Percentiles rank a stretch among this genome's conserved stretches.
Evolutionary conservation across 2,888 invertebrate species (phyloP).

Genomic region (Drosophila meridionalis): DNA sequence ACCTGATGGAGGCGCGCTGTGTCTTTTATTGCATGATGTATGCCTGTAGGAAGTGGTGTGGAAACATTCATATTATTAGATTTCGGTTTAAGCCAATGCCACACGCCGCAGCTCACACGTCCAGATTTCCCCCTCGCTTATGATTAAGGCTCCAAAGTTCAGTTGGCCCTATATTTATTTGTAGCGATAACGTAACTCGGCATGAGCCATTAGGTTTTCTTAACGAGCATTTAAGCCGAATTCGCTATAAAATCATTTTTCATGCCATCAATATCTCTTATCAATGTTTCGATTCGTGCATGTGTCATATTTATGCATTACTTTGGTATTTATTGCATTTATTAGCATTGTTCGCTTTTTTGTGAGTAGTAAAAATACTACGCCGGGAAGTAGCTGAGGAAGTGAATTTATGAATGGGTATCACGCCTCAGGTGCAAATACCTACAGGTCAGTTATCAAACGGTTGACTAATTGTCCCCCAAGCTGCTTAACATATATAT

Average conservation of each 20-base stretch:
- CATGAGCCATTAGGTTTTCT: slow-evolving; percentile 27
- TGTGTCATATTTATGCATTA: slow-evolving; percentile 49
- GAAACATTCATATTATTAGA: slow-evolving; percentile 1
- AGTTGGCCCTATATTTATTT: slow-evolving; percentile 55
- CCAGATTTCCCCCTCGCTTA: slow-evolving; percentile 21
- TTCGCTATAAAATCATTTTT: slow-evolving; percentile 37
- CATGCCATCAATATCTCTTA: slow-evolving; percentile 12
- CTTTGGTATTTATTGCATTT: slow-evolving; percentile 51
- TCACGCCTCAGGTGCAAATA: slow-evolving; percentile 12
- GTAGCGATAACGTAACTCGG: slow-evolving; percentile 53
- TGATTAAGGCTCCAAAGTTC: slow-evolving; percentile 75
- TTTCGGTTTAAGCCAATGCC: slow-evolving; percentile 16
- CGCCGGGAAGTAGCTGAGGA: slow-evolving; percentile 33
- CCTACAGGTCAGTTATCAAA: slow-evolving; percentile 44
- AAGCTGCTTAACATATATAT: slow-evolving; percentile 1
- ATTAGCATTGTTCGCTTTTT: background rate
- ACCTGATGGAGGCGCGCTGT: slow-evolving; percentile 2
- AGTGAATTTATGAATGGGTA: slow-evolving; percentile 52
- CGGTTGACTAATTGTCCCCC: slow-evolving; percentile 22
- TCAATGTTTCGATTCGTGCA: slow-evolving; percentile 8
- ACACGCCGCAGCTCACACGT: slow-evolving; percentile 28
- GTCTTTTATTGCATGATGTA: slow-evolving; percentile 14
- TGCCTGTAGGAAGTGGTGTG: background rate
- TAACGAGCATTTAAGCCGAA: slow-evolving; percentile 53
- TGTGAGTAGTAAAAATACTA: slow-evolving; percentile 31